phyloP scores from a whole-genome alignment of 2,888 invertebrate species.

The Trichopoda pennipes region DNA sequence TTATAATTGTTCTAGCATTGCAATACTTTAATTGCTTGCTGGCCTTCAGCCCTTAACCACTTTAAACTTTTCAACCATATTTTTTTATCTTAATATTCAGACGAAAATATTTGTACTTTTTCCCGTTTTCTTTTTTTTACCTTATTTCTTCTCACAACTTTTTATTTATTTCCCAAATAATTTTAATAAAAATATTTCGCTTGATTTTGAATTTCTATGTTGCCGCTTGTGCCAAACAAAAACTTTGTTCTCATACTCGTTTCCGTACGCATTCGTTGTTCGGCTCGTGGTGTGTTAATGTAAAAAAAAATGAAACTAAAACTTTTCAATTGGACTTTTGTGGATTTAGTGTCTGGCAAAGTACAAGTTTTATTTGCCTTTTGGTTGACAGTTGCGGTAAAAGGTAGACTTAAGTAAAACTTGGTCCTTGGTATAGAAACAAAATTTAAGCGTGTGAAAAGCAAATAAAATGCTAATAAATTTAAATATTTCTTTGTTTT shows the following conservation, averaged over 20 bases:
- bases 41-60: constrained; percentile 41
- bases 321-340: constrained; percentile 72
- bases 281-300: constrained; percentile 33
- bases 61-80: constrained; percentile 27
- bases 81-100: constrained; percentile 23
- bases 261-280: constrained; percentile 41
- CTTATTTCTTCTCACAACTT: constrained; percentile 15
- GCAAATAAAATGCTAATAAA: constrained; percentile 39
- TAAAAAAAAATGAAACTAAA: constrained; percentile 59
- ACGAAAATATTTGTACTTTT: constrained; percentile 21
- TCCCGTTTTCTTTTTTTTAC: neutral
- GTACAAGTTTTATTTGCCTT: constrained; percentile 71
- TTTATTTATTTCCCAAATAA: constrained; percentile 41
- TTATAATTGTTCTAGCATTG: constrained; percentile 6
- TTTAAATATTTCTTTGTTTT: constrained; percentile 8
- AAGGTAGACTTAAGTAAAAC: constrained; percentile 69
- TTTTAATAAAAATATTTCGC: constrained; percentile 65
- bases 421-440: constrained; percentile 63
- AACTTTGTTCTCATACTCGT: constrained; percentile 45
- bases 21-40: constrained; percentile 53
- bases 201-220: constrained; percentile 57
- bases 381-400: constrained; percentile 70
- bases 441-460: constrained; percentile 45
- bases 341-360: constrained; percentile 71
- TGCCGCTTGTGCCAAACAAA: constrained; percentile 35